These are phyloP conservation scores for Trilocha varians DNA, from an alignment of 2,888 invertebrate species.

Conservation along the genomic window DNA sequence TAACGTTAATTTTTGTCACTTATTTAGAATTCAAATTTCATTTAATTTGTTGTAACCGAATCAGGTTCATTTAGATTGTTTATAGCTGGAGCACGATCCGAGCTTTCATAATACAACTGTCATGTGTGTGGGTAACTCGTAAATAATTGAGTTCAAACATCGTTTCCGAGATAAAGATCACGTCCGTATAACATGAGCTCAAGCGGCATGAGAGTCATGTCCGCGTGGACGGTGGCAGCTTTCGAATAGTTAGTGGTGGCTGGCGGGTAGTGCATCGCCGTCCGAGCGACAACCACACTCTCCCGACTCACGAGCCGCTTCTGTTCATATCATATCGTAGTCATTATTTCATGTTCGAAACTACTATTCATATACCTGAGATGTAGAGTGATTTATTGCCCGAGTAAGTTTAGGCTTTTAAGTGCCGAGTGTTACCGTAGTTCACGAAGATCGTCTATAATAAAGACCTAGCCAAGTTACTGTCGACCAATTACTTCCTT, in stretches of 20 bases:
- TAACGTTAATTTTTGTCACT: conserved; percentile 6
- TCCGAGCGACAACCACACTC: conserved; percentile 1
- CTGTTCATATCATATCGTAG: not conserved
- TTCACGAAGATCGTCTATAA: no score
- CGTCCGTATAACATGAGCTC: conserved; percentile 27
- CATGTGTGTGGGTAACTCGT: conserved; percentile 35
- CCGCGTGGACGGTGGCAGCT: conserved; percentile 21
- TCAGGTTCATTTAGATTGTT: conserved; percentile 25
- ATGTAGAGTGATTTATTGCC: no score
- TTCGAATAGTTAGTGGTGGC: conserved; percentile 27
- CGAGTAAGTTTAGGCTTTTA: no score
- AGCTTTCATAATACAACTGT: conserved; percentile 36
- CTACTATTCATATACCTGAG: no score
- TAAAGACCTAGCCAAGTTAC: no score
- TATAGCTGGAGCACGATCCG: conserved; percentile 24
- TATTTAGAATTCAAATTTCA: conserved; percentile 16
- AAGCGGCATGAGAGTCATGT: conserved; percentile 16
- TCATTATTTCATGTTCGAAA: not conserved
- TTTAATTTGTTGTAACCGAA: conserved; percentile 13
- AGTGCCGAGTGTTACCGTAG: no score
- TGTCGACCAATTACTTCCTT: no score
- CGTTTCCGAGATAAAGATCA: conserved; percentile 40
- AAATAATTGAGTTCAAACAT: conserved; percentile 51
- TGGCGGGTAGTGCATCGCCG: conserved; percentile 16
- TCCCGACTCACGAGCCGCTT: conserved; percentile 1